Percentiles rank a stretch among this genome's conserved stretches.
Conservation (phyloP, 2,113 vertebrate genomes). For the Boulengeromyrus knoepffleri region DNA sequence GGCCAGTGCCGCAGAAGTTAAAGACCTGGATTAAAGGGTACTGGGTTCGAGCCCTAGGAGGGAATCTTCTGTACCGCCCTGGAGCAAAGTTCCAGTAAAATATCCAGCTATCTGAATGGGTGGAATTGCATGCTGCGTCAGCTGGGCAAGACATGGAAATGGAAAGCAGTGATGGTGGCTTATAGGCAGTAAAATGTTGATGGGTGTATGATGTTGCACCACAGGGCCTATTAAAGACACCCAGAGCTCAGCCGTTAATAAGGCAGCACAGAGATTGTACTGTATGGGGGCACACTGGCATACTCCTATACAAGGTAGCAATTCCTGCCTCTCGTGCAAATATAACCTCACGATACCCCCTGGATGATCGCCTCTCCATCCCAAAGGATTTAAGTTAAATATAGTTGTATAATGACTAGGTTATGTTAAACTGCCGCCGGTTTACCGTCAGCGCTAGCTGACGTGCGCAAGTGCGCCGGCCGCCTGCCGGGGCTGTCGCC, state of each 20-base stretch:
- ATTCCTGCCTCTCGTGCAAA: background rate
- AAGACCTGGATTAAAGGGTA: background rate
- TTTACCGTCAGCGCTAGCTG: background rate
- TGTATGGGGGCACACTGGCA: no score
- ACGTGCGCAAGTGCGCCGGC: background rate
- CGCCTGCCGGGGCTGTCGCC: slow-evolving; percentile 3
- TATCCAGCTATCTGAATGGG: background rate
- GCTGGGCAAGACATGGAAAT: background rate
- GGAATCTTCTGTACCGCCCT: background rate
- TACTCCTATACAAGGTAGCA: background rate
- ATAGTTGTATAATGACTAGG: background rate
- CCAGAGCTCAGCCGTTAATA: background rate
- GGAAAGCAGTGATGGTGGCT: background rate
- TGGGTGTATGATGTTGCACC: background rate
- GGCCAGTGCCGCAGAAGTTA: background rate
- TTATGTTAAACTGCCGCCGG: background rate
- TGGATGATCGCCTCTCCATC: background rate
- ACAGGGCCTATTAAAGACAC: background rate
- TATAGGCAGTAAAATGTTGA: background rate
- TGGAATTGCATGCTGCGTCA: background rate
- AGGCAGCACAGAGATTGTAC: background rate
- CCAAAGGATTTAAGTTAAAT: background rate
- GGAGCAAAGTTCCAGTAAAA: background rate
- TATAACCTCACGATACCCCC: background rate
- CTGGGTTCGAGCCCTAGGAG: background rate